Evolutionary conservation across 2,113 vertebrate species (phyloP), one percentile per base, ranked within the genome.

Genomic region (Climacteris rufus): DNA sequence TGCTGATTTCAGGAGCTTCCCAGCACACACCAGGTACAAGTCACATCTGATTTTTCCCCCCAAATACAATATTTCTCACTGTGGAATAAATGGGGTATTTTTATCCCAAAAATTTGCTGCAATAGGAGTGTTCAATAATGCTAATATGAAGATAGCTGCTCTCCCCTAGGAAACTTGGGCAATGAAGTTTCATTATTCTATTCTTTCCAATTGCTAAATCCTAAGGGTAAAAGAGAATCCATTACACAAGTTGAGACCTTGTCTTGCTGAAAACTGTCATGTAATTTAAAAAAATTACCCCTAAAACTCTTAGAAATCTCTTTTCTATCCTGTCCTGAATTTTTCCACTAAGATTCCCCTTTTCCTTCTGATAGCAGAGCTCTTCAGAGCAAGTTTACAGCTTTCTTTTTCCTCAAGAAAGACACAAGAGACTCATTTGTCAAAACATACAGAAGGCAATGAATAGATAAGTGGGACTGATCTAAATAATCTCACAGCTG

Each of bases 381-480:
- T 94, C 64, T 63, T 89, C 60, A 93, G 53, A 78, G 37, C 35
- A 60, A 71, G 33, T 25, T 53, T 64, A 42, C 25, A 42, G 33
- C 21, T 75, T 91, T 47, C 6, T 3, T 50, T 89, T 90, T 91
- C 53, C 66, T 71, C 27, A 0, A 87, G 44, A n/a, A 93, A 89
- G 79, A 44, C 2, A 2, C 19, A 25, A 68, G 57, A 71, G 65
- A 56, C n/a, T 76, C n/a, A 63, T 82, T 80, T 95, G 57, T 93
- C 78, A 91, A 82, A 92, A 61, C 74, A 84, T 14, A 90, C 17
- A 90, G 69, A 91, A 89, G 30, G 68, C 77, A 93, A 93, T 60
- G 71, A 95, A 87, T 39, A 93, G 52, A 3, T 78, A 90, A 95
- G 75, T 35, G 53, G 33, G 85, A 75, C 56, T 75, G 64, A 83